Evolutionary conservation across 2,888 invertebrate genomes (phyloP).

Genomic region (Tipula vernalis): DNA sequence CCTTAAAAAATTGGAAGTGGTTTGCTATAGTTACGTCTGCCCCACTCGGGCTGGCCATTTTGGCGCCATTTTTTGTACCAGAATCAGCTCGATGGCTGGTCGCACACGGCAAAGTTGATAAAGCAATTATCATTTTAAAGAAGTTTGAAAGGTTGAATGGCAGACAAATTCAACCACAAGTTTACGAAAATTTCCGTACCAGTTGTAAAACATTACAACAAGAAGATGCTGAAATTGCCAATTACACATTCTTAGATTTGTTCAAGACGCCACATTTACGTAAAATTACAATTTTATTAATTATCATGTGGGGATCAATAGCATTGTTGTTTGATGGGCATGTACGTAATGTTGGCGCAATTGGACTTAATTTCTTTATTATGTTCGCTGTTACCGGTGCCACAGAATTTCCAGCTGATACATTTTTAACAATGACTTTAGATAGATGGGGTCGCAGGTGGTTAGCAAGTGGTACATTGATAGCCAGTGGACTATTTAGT

Average conservation of each 20-base stretch:
- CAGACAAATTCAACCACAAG: constrained; percentile 56
- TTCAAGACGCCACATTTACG: constrained; percentile 67
- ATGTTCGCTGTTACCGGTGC: constrained; percentile 75
- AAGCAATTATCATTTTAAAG: constrained; percentile 62
- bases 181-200: constrained; percentile 54
- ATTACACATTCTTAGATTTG: constrained; percentile 68
- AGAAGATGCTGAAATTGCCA: constrained; percentile 54
- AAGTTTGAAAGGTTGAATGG: constrained; percentile 71
- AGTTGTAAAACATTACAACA: constrained; percentile 55
- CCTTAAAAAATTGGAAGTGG: constrained; percentile 64
- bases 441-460: constrained; percentile 68
- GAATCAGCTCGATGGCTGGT: constrained; percentile 86
- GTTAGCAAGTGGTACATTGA: constrained; percentile 73
- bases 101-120: constrained; percentile 71
- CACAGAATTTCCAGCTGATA: constrained; percentile 75
- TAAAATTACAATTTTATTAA: constrained; percentile 61
- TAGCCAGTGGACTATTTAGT: constrained; percentile 68
- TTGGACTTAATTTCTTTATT: constrained; percentile 70
- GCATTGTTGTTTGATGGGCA: constrained; percentile 81
- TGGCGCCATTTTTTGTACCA: constrained; percentile 66
- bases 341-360: constrained; percentile 72
- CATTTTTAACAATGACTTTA: constrained; percentile 60
- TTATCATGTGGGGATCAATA: constrained; percentile 82
- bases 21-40: constrained; percentile 65
- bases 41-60: constrained; percentile 55